phyloP scores from a whole-genome alignment of 2,797 vertebrate species.

The Denticeps clupeoides region DNA sequence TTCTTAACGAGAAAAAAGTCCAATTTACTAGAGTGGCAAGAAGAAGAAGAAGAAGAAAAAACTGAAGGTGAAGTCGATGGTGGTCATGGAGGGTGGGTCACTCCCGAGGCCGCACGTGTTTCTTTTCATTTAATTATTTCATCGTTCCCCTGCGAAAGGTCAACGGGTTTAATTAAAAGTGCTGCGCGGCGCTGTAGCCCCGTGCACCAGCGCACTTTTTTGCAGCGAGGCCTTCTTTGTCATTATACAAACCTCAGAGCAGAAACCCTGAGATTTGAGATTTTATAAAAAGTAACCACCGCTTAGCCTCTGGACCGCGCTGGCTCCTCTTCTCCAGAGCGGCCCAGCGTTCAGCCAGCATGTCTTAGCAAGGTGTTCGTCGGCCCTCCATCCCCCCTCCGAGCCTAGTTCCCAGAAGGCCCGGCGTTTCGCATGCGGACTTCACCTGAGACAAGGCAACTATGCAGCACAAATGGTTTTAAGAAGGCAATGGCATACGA shows the following conservation, averaged over 20 bases:
- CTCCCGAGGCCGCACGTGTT: not conserved
- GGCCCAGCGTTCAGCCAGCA: no score
- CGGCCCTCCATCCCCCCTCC: no score
- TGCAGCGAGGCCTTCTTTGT: conserved; percentile 45
- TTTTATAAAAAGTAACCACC: conserved; percentile 67
- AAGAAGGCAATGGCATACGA: no score
- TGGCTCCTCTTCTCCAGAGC: conserved; percentile 20
- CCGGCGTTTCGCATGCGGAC: no score
- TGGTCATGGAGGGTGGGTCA: not conserved
- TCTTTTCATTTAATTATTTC: not conserved
- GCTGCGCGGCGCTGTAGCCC: conserved; percentile 43
- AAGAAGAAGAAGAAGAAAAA: not conserved
- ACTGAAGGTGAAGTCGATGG: not conserved
- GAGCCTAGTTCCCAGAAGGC: no score
- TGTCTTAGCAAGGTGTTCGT: no score
- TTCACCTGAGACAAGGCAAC: no score
- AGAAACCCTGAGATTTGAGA: conserved; percentile 48
- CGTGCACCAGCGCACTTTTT: conserved; percentile 41
- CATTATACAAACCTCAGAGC: conserved; percentile 58
- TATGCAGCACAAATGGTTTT: no score
- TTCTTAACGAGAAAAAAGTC: not conserved
- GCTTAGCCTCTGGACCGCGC: conserved; percentile 53
- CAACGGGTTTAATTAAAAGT: conserved; percentile 56
- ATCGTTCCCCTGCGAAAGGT: conserved; percentile 35
- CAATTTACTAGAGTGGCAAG: not conserved